Evolutionary conservation across 2,797 vertebrate genomes (phyloP).

Genomic region (Liasis olivaceus): DNA sequence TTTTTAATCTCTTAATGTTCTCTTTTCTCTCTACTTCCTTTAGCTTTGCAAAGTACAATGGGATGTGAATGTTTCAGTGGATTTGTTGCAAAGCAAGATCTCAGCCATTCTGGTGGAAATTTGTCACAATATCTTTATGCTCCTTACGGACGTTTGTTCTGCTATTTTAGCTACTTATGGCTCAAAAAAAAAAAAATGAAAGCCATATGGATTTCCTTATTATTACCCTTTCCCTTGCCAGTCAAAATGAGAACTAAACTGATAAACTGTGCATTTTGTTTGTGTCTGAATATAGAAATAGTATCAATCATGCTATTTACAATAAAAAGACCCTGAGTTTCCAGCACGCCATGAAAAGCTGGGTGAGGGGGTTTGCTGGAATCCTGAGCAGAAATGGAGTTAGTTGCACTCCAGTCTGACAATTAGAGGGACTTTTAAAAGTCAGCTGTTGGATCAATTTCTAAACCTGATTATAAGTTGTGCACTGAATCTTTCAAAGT

Average conservation of each 20-base stretch:
- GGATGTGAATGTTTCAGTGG: slow-evolving; percentile 56
- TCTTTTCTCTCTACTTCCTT: slow-evolving; percentile 61
- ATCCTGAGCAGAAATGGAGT: not conserved
- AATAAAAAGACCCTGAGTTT: not conserved
- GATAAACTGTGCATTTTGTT: slow-evolving; percentile 31
- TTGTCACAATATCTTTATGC: slow-evolving; percentile 62
- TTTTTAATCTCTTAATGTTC: slow-evolving; percentile 72
- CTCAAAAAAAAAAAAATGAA: slow-evolving; percentile 58
- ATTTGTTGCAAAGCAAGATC: slow-evolving; percentile 57
- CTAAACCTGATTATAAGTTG: not conserved
- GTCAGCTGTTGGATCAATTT: not conserved
- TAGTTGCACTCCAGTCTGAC: not conserved
- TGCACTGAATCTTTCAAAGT: not conserved
- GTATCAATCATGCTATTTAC: not conserved
- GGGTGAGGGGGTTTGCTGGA: no score
- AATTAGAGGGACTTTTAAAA: not conserved
- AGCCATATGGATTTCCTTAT: slow-evolving; percentile 47
- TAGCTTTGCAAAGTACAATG: slow-evolving; percentile 52
- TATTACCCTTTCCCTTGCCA: slow-evolving; percentile 33
- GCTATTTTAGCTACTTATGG: slow-evolving; percentile 61
- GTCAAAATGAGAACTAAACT: slow-evolving; percentile 59
- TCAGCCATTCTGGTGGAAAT: slow-evolving; percentile 56
- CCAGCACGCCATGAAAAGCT: not conserved
- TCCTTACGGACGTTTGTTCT: slow-evolving; percentile 63
- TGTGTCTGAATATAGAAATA: slow-evolving; percentile 22